Percentiles rank a stretch among this genome's conserved stretches.
Evolutionary conservation across 1,140 invertebrate species (phyloP).

Genomic region (Drosophila guanche): DNA sequence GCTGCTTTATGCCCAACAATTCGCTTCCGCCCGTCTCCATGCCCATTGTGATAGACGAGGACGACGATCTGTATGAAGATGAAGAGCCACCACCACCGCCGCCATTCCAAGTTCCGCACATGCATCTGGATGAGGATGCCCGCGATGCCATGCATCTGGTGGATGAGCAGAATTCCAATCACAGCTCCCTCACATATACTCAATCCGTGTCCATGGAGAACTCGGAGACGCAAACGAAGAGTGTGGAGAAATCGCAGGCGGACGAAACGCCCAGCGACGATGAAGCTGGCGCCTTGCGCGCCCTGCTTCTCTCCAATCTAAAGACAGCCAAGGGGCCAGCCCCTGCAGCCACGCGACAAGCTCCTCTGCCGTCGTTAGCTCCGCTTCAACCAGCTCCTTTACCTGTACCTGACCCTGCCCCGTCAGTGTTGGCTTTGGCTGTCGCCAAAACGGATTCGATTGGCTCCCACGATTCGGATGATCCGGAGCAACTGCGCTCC

Average conservation of each 20-base stretch:
- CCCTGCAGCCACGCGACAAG: background rate
- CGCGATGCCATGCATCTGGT: slow-evolving; percentile 58
- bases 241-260: slow-evolving; percentile 11
- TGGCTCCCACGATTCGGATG: slow-evolving; percentile 45
- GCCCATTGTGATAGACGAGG: slow-evolving; percentile 67
- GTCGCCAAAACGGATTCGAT: background rate
- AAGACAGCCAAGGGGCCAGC: slow-evolving; percentile 17
- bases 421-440: background rate
- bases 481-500: slow-evolving; percentile 60
- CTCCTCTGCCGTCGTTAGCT: background rate
- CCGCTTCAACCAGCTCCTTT: background rate
- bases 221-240: slow-evolving; percentile 40
- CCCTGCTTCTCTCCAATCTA: slow-evolving; percentile 66
- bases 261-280: slow-evolving; percentile 59
- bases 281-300: slow-evolving; percentile 70
- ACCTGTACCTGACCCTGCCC: background rate
- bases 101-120: slow-evolving; percentile 60
- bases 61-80: slow-evolving; percentile 46
- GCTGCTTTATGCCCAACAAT: slow-evolving; percentile 49
- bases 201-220: slow-evolving; percentile 72
- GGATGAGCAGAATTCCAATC: slow-evolving; percentile 46
- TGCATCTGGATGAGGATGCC: slow-evolving; percentile 64
- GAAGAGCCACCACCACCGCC: slow-evolving; percentile 65
- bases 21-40: slow-evolving; percentile 54
- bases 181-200: slow-evolving; percentile 49